A percentile compares a stretch with the other conserved stretches of the same genome.
phyloP scores from a whole-genome alignment of 2,888 invertebrate genomes.

The Drosophila nr. fundita region DNA sequence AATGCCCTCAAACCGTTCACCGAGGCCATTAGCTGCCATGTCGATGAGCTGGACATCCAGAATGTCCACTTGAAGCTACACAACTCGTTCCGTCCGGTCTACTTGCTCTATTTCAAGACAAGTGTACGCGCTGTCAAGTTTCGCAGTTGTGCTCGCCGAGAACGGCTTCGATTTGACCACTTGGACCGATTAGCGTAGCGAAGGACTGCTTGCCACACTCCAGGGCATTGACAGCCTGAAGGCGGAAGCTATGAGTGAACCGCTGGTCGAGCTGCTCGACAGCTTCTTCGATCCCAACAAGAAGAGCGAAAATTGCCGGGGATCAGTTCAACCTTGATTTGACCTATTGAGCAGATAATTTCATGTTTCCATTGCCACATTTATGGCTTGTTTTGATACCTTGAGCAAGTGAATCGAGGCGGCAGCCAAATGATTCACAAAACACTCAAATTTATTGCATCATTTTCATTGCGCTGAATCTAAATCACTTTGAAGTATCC shows the following conservation, averaged over 20 bases:
- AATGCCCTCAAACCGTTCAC: conserved; percentile 89
- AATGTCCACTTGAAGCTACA: conserved; percentile 89
- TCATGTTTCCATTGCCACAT: neutral
- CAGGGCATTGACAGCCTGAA: conserved; percentile 87
- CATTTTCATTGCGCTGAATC: neutral
- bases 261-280: conserved; percentile 89
- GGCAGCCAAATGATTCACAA: neutral
- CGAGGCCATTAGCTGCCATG: conserved; percentile 88
- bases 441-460: neutral
- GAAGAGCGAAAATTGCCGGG: conserved; percentile 40
- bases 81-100: conserved; percentile 85
- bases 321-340: neutral
- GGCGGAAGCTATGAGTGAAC: conserved; percentile 89
- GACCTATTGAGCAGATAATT: neutral
- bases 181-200: conserved; percentile 82
- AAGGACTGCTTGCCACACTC: conserved; percentile 87
- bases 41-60: conserved; percentile 88
- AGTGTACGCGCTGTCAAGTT: conserved; percentile 91
- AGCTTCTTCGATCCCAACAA: conserved; percentile 91
- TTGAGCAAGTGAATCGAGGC: neutral
- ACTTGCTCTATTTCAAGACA: conserved; percentile 84
- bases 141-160: conserved; percentile 90
- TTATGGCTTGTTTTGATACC: neutral
- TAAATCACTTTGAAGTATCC: neutral
- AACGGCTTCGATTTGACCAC: conserved; percentile 90